A percentile compares a stretch with the other conserved stretches of the same genome.
Conservation (phyloP, 2,113 vertebrate species). For the Pseudopodoces humilis region DNA sequence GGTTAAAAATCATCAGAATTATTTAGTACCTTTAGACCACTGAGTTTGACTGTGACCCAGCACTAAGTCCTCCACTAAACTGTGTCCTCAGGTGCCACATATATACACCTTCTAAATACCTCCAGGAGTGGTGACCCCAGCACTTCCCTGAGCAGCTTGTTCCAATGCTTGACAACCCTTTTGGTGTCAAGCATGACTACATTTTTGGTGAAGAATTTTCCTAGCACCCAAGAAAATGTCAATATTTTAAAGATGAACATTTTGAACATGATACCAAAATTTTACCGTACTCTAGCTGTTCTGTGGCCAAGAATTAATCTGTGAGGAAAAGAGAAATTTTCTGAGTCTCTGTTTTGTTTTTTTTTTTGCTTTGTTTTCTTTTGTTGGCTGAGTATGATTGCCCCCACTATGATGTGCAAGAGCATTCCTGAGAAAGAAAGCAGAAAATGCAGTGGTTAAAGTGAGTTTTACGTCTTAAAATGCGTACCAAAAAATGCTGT, state of each 20-base stretch:
- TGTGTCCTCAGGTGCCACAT: fast-evolving
- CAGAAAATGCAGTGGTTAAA: neutral
- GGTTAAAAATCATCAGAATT: neutral
- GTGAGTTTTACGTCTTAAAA: neutral
- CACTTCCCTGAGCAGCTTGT: neutral
- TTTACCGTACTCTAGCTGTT: neutral
- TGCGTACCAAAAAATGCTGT: neutral
- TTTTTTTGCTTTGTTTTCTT: neutral
- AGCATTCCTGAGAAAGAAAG: neutral
- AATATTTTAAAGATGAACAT: neutral
- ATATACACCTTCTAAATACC: neutral
- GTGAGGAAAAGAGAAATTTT: neutral
- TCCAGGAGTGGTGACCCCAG: neutral
- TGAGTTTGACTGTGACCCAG: neutral
- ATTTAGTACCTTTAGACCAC: neutral
- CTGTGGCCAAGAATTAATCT: neutral
- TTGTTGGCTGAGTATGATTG: neutral
- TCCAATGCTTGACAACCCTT: neutral
- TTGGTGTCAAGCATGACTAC: too few relatives aligned
- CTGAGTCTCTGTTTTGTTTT: neutral
- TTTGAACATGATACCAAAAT: neutral
- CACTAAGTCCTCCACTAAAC: neutral
- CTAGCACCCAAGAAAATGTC: neutral
- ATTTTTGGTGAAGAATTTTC: neutral
- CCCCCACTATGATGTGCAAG: neutral